Base-by-base conservation (phyloP, 2,113 vertebrate species). In the Puma concolor region DNA sequence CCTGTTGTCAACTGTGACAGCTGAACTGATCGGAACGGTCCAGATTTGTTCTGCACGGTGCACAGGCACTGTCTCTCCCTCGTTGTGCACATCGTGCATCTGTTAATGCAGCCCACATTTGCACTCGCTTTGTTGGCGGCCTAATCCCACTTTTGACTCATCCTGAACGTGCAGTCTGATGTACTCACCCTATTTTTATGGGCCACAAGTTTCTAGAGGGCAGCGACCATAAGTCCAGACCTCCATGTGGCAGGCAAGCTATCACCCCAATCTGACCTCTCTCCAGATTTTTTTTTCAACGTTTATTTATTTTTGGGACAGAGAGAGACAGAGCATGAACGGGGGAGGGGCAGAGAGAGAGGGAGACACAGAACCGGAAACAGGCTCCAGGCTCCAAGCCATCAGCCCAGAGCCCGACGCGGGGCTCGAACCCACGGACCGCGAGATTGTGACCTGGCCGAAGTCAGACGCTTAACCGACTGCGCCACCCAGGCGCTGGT, bases 71-170 rank as follows among this genome's bases (percentile, higher is more conserved):
- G 33, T 29, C 17, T 36, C 41, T 50, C 12, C 79, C 71, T 63
- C 31, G 3, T 57, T 76, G 81, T 81, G 38, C 31, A n/a, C 83
- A 16, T 17, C 16, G n/a, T 13, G 4, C 80, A 29, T 84, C 97
- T 98, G 97, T 31, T 71, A 63, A 27, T 19, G 44, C 66, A 23
- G 66, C 94, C 96, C 88, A 95, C 86, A 4, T 63, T 88, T 31
- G 67, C n/a, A 12, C 54, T 79, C 72, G 33, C 31, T 83, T 90
- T 52, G 3, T 41, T 92, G 79, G 72, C 67, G 84, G 50, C 79
- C 19, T 15, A n/a, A 33, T 41, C 25, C 44, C 33, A 77, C 60
- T 86, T 93, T 27, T 41, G 71, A 82, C 57, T 87, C 25, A 36
- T 67, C 76, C 87, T 81, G 82, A 96, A 86, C 81, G 44, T 87